Evolutionary conservation across 2,797 vertebrate species (phyloP).

Genomic region (Spatula clypeata): DNA sequence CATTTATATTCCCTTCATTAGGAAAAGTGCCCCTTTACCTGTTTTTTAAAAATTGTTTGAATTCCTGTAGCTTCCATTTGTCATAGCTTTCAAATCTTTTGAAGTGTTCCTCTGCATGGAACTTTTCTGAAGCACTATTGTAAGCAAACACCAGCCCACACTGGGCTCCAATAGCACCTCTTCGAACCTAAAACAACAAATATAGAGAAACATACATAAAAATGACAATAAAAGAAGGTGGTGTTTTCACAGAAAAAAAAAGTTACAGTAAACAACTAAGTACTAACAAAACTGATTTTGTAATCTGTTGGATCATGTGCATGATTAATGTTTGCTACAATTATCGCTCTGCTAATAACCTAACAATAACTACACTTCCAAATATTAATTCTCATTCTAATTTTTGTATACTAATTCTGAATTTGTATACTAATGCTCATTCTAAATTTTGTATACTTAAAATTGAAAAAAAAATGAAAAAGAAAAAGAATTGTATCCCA

Average conservation of each 20-base stretch:
- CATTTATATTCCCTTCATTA: not conserved
- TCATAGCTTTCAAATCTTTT: slow-evolving; percentile 93
- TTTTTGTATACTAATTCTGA: not conserved
- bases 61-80: slow-evolving; percentile 91
- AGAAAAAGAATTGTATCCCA: not conserved
- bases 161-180: slow-evolving; percentile 95
- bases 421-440: too few species aligned
- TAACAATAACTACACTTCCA: not conserved
- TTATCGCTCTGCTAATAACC: not conserved
- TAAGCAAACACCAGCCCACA: slow-evolving; percentile 96
- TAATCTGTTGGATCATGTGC: rapidly evolving
- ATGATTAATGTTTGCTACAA: not conserved
- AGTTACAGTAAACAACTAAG: rapidly evolving
- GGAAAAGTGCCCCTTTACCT: slow-evolving; percentile 81
- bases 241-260: not conserved
- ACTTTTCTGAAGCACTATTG: slow-evolving; percentile 86
- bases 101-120: slow-evolving; percentile 96
- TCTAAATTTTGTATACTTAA: too few species aligned
- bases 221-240: not conserved
- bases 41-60: slow-evolving; percentile 92
- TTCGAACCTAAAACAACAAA: slow-evolving; percentile 89
- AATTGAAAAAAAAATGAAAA: not conserved
- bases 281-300: not conserved
- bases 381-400: not conserved
- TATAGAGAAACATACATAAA: not conserved